Base-by-base conservation (phyloP, 1,140 invertebrate species). In the Papilio glaucus region DNA sequence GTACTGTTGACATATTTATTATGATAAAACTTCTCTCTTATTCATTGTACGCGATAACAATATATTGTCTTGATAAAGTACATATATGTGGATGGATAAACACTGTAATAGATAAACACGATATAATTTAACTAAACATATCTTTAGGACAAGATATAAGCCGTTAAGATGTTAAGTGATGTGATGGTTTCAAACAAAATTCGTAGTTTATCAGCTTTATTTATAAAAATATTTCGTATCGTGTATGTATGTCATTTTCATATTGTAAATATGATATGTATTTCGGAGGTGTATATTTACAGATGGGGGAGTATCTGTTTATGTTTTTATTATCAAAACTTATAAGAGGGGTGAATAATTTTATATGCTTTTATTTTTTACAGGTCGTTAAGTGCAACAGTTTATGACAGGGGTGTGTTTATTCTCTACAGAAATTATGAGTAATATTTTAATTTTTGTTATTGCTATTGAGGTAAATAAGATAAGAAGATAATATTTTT, bases 381-480 rank as follows among this genome's bases (percentile, higher is more conserved):
- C 65, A 68, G 41, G 24, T 68, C 39, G 41, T 68, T 68, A 45
- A 68, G 26, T 42, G 65, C 18, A 45, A 45, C 41, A 68, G 65
- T 68, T 68, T 49, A 68, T 68, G 41, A 68, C 41, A 68, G n/a
- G 65, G 65, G 65, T 68, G 65, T 45, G 38, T 68, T 68, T 45
- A 68, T 68, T 42, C 9, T 68, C 18, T n/a, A 68, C 0, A 68
- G 12, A 26, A n/a, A 26, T 45, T 33, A 24, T 65, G 15, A 21
- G 37, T 21, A 33, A 33, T 33, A 39, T 38, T 65, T 38, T 65
- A 39, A 39, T 26, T 63, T n/a, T 41, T 65, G 18, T 5, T 39
- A 65, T 65, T 65, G 12, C 18, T 13, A 9, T 15, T 18, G 42
- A 45, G 15, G 42, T 45, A 18, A 45, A 45, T 45, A 42, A 42